Conservation (phyloP, 2,888 invertebrate genomes). For the Pharmacophagus antenor region DNA sequence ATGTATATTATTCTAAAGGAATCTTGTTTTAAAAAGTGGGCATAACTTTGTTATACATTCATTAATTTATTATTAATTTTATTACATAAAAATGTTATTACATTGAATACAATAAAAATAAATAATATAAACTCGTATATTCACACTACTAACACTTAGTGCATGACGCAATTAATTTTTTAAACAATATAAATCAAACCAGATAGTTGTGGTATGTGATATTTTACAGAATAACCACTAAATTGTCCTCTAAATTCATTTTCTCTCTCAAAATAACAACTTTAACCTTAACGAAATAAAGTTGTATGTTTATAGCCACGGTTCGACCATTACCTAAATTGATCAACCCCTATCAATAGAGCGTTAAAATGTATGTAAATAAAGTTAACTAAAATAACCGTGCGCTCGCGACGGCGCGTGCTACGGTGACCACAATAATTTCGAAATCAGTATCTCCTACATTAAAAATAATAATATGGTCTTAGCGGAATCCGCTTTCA, state of each 20-base stretch:
- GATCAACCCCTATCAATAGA: constrained; percentile 76
- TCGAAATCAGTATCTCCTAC: not conserved
- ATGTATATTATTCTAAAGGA: not conserved
- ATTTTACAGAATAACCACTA: constrained; percentile 3
- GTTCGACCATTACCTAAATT: constrained; percentile 49
- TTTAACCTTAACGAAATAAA: constrained; percentile 13
- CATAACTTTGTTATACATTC: no score
- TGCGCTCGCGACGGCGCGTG: constrained; percentile 43
- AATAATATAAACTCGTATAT: no score
- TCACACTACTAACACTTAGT: no score
- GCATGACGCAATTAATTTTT: no score
- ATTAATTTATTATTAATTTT: no score
- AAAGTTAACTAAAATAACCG: constrained; percentile 68
- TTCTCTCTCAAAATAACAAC: constrained; percentile 7
- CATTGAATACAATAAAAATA: no score
- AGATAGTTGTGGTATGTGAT: not conserved
- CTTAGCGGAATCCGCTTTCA: no score
- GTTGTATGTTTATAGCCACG: constrained; percentile 32
- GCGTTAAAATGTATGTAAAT: constrained; percentile 75
- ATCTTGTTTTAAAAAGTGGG: no score
- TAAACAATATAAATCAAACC: not conserved
- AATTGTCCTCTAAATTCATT: constrained; percentile 17
- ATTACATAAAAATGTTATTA: no score
- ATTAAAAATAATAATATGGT: no score
- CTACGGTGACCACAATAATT: constrained; percentile 45